Percentiles rank a stretch among this genome's conserved stretches.
phyloP scores from a whole-genome alignment of 2,797 vertebrate genomes.

The Siniperca undulata region DNA sequence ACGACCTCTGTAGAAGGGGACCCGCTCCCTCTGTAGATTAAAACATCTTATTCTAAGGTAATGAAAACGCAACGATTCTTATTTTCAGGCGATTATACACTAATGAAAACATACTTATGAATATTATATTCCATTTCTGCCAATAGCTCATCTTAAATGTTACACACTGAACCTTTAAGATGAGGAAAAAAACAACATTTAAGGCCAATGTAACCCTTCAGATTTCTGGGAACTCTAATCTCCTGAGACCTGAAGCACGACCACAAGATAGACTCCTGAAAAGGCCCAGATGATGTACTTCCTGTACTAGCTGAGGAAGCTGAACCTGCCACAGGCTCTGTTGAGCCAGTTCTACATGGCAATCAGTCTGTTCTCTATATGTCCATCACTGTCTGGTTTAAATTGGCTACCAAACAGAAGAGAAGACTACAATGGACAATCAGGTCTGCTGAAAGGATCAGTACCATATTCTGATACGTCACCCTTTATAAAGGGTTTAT shows the following conservation, averaged over 20 bases:
- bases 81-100: no score
- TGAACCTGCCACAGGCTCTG: not conserved
- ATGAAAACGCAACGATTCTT: no score
- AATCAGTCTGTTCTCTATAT: not conserved
- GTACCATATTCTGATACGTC: not conserved
- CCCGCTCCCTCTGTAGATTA: no score
- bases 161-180: not conserved
- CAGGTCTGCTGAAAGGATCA: not conserved
- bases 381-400: not conserved
- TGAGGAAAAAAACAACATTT: not conserved
- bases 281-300: not conserved
- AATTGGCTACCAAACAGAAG: slow-evolving; percentile 7
- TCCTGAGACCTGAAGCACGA: not conserved
- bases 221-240: not conserved
- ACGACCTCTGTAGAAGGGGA: no score
- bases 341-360: not conserved
- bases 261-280: not conserved
- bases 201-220: not conserved
- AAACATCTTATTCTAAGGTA: no score
- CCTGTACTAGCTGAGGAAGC: not conserved
- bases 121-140: no score
- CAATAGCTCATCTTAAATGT: no score
- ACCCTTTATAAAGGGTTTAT: not conserved
- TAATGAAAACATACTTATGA: no score
- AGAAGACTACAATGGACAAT: not conserved